phyloP scores from a whole-genome alignment of 2,797 vertebrate genomes.

The Poecile montanus region DNA sequence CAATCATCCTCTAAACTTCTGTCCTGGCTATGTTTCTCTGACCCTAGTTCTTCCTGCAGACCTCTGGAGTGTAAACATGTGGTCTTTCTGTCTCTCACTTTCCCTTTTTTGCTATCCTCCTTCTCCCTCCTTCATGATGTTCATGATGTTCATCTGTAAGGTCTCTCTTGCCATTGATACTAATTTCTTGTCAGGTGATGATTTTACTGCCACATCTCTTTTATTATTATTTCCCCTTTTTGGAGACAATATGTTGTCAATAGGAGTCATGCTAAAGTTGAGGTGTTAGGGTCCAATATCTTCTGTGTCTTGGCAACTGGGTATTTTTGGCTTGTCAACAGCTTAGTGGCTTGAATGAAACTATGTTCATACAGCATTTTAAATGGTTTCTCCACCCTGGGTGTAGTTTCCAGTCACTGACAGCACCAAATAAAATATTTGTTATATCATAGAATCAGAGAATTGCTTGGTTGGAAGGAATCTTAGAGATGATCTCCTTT shows the following conservation, averaged over 20 bases:
- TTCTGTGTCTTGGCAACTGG: not conserved
- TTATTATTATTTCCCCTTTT: not conserved
- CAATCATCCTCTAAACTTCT: not conserved
- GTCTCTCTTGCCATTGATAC: accelerated
- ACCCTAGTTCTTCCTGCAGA: not conserved
- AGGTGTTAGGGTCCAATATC: not conserved
- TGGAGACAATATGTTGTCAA: not conserved
- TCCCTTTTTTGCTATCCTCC: not conserved
- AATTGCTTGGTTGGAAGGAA: not conserved
- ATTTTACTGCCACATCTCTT: not conserved
- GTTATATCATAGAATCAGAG: not conserved
- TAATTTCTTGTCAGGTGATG: not conserved
- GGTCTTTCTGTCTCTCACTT: not conserved
- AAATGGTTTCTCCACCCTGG: not conserved
- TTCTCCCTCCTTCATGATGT: no score
- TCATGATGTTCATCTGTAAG: not conserved
- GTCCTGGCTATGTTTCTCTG: not conserved
- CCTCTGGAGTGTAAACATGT: not conserved
- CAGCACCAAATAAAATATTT: not conserved
- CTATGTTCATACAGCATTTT: accelerated
- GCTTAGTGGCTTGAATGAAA: not conserved
- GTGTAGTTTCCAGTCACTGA: not conserved
- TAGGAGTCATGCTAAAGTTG: not conserved
- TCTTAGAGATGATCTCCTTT: not conserved
- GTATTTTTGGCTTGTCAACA: not conserved